A percentile compares a stretch with the other conserved stretches of the same genome.
Evolutionary conservation across 2,797 vertebrate species (phyloP).

Genomic region (Crypturellus tataupa): DNA sequence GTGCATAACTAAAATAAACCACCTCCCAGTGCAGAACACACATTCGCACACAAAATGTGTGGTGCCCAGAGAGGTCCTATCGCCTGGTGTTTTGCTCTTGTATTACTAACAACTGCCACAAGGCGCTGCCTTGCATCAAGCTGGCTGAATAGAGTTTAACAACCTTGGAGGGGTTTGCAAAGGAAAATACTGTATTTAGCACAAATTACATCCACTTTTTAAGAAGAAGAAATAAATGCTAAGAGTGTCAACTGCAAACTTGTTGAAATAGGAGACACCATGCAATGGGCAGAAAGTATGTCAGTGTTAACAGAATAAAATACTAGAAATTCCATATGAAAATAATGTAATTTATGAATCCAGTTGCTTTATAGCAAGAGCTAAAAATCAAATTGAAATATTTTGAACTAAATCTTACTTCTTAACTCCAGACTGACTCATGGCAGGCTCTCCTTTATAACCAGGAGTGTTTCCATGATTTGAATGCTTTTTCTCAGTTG

Average conservation of each 20-base stretch:
- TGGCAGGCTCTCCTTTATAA: neutral
- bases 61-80: neutral
- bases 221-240: neutral
- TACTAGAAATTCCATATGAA: neutral
- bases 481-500: neutral
- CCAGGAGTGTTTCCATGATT: neutral
- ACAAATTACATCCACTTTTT: neutral
- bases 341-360: neutral
- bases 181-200: neutral
- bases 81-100: neutral
- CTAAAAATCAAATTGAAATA: neutral
- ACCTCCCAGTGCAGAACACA: too few species aligned
- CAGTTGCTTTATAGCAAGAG: neutral
- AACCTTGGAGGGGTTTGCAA: neutral
- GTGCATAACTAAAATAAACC: neutral
- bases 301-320: neutral
- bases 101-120: neutral
- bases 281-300: neutral
- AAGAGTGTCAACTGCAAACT: neutral
- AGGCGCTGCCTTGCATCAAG: neutral
- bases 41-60: rapidly evolving
- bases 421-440: neutral
- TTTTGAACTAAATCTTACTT: neutral
- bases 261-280: neutral
- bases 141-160: neutral